Base-by-base conservation (phyloP, 2,888 invertebrate species). In the Agapetus fuscipes region DNA sequence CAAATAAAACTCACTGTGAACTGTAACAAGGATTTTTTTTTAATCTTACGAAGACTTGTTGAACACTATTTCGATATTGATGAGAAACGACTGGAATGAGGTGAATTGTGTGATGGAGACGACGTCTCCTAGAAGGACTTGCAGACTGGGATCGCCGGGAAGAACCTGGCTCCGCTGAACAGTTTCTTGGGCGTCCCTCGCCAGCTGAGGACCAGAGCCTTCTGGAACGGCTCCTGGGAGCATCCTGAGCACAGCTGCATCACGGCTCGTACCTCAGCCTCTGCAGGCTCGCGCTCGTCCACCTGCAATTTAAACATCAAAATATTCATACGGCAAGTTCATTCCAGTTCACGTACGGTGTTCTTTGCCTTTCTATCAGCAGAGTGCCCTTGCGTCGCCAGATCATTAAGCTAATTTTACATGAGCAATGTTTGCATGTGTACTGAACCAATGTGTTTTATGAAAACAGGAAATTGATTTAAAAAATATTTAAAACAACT, bases 281-380 rank as follows among this genome's bases (percentile, higher is more conserved):
- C 86, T 1, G 87, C 87, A 0, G 86, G 85, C 52, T 87, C 87
- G 28, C 83, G 69, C 52, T 83, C 85, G 43, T 84, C 81, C 34
- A 71, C 70, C 61, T 75, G 64, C 3, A 67, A 61, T 49, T 62
- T 34, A 20, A n/a, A n/a, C n/a, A n/a, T n/a, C n/a, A n/a, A n/a
- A n/a, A n/a, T n/a, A n/a, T n/a, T n/a, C n/a, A n/a, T n/a, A n/a
- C n/a, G n/a, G n/a, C n/a, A 44, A 17, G 7, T 20, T 5, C 9
- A 28, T 43, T 60, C 58, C n/a, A n/a, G n/a, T n/a, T n/a, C n/a
- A n/a, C n/a, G n/a, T n/a, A n/a, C n/a, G n/a, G n/a, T n/a, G n/a
- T n/a, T n/a, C n/a, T n/a, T n/a, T n/a, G n/a, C n/a, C n/a, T n/a
- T n/a, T n/a, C n/a, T n/a, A n/a, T n/a, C n/a, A n/a, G n/a, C n/a